These are phyloP conservation scores for Sander vitreus DNA, from an alignment of 2,113 vertebrate species.

Conservation along the genomic window DNA sequence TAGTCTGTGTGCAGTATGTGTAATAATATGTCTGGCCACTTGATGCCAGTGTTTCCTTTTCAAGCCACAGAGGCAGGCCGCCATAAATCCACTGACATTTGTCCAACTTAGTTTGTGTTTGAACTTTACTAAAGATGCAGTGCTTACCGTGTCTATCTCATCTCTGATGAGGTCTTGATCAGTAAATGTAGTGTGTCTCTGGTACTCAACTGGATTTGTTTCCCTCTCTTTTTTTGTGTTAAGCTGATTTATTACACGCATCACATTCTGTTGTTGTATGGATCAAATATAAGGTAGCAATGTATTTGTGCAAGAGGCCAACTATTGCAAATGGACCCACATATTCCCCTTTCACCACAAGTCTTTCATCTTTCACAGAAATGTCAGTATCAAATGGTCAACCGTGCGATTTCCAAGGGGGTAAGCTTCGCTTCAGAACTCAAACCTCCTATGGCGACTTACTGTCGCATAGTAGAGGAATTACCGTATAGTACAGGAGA, in stretches of 20 bases:
- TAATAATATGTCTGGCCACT: conserved; percentile 56
- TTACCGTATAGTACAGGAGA: no score
- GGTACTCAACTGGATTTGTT: background rate
- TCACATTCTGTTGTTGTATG: background rate
- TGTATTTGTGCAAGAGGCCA: background rate
- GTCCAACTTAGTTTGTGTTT: background rate
- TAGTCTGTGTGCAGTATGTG: background rate
- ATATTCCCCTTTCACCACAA: background rate
- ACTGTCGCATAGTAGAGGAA: no score
- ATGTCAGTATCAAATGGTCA: conserved; percentile 38
- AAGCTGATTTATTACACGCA: background rate
- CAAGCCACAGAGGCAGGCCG: background rate
- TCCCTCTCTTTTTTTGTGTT: background rate
- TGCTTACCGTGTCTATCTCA: background rate
- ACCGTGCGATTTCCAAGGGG: background rate
- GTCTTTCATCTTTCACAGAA: background rate
- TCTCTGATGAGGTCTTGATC: background rate
- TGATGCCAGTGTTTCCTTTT: conserved; percentile 81
- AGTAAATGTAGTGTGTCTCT: background rate
- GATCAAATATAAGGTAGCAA: background rate
- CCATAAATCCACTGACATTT: conserved; percentile 4
- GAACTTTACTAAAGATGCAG: background rate
- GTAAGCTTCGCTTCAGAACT: no score
- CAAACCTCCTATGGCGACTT: no score
- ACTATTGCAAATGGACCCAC: background rate